phyloP scores from a whole-genome alignment of 2,113 vertebrate genomes.

The Cranoglanis bouderius region DNA sequence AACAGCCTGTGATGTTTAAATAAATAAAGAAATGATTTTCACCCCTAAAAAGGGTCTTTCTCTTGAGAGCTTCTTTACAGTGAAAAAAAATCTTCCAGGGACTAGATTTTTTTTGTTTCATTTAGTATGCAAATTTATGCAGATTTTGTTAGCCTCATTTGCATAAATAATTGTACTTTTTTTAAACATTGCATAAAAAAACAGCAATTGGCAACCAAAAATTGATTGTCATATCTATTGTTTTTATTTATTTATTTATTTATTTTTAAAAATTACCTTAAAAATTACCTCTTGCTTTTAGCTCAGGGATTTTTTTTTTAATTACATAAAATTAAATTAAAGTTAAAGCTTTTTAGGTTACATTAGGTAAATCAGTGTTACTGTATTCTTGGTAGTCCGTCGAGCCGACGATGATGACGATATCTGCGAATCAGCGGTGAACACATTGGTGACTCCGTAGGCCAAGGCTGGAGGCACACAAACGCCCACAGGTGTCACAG shows the following conservation, averaged over 20 bases:
- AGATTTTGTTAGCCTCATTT: background rate
- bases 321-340: background rate
- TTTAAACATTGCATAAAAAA: background rate
- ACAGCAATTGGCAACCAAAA: background rate
- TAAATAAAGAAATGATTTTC: background rate
- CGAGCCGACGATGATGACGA: no score
- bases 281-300: background rate
- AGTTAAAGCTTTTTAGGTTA: background rate
- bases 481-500: no score
- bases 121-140: background rate
- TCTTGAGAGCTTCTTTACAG: background rate
- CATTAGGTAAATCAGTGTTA: no score
- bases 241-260: background rate
- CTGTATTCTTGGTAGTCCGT: no score
- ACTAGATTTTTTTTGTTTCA: background rate
- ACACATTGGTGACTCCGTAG: no score
- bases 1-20: background rate
- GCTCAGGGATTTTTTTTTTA: background rate
- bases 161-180: background rate
- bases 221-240: background rate
- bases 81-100: background rate
- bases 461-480: no score
- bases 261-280: background rate
- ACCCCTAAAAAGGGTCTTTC: background rate
- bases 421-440: no score